These are phyloP conservation scores for Hippopotamus amphibius DNA, from an alignment of 2,113 vertebrate species.

Conservation along the genomic window DNA sequence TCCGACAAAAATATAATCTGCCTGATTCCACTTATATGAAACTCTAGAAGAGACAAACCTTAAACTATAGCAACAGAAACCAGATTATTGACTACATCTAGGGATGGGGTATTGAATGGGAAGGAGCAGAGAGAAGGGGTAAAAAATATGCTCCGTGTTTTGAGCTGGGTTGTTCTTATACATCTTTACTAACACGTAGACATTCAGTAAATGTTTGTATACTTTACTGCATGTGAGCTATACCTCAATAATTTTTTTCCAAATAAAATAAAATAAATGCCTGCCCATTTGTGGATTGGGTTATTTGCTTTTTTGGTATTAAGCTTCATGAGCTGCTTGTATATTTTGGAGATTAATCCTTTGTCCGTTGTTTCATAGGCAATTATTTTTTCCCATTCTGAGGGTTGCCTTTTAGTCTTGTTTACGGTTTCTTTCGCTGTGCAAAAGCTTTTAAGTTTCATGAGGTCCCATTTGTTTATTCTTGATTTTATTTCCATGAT, in stretches of 20 bases:
- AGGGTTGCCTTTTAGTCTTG: too few species aligned
- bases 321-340: too few species aligned
- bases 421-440: too few species aligned
- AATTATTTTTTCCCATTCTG: too few species aligned
- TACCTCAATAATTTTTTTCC: neutral
- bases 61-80: neutral
- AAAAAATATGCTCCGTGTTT: neutral
- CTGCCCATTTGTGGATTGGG: too few species aligned
- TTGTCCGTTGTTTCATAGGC: too few species aligned
- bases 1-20: conserved; percentile 1
- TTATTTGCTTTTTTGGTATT: too few species aligned
- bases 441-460: too few species aligned
- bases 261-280: neutral
- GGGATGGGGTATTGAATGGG: neutral
- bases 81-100: neutral
- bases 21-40: neutral
- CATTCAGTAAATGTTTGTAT: neutral
- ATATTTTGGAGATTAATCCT: too few species aligned
- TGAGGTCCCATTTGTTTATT: too few species aligned
- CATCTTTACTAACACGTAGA: neutral
- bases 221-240: neutral
- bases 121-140: neutral
- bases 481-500: too few species aligned
- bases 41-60: neutral
- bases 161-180: neutral